Conservation (phyloP, 2,113 vertebrate species). For the Antennarius striatus region DNA sequence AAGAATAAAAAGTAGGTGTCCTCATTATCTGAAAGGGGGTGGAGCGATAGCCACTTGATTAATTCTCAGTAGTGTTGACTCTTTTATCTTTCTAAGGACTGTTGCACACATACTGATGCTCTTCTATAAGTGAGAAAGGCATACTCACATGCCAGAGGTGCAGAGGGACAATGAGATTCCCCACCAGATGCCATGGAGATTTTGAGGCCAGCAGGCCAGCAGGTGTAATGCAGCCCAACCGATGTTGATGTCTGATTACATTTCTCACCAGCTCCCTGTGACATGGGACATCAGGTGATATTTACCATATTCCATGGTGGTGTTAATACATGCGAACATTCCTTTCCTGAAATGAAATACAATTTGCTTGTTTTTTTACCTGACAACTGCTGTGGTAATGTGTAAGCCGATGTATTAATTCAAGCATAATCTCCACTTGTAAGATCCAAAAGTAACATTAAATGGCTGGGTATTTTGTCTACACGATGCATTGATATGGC, state of each 20-base stretch:
- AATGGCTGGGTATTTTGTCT: neutral
- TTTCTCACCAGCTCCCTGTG: conserved; percentile 45
- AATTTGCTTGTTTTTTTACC: neutral
- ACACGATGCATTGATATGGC: neutral
- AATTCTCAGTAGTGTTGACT: conserved; percentile 48
- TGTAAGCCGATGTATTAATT: too few species aligned
- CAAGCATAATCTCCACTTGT: too few species aligned
- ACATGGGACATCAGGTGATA: conserved; percentile 45
- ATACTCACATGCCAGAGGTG: conserved; percentile 57
- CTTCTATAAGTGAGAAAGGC: conserved; percentile 40
- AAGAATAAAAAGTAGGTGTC: conserved; percentile 36
- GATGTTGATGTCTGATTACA: conserved; percentile 54
- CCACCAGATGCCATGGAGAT: conserved; percentile 69
- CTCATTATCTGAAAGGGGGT: conserved; percentile 43
- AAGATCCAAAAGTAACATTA: neutral
- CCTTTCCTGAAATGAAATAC: conserved; percentile 15
- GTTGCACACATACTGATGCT: conserved; percentile 34
- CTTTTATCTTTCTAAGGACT: conserved; percentile 46
- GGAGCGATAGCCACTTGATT: conserved; percentile 29
- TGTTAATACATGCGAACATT: conserved; percentile 14
- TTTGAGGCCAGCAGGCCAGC: conserved; percentile 64
- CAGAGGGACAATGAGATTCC: conserved; percentile 50
- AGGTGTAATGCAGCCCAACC: conserved; percentile 57
- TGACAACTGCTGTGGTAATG: conserved; percentile 16
- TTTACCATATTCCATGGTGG: conserved; percentile 31